Conservation (phyloP, 2,888 invertebrate genomes). For the Ectemnius cavifrons region DNA sequence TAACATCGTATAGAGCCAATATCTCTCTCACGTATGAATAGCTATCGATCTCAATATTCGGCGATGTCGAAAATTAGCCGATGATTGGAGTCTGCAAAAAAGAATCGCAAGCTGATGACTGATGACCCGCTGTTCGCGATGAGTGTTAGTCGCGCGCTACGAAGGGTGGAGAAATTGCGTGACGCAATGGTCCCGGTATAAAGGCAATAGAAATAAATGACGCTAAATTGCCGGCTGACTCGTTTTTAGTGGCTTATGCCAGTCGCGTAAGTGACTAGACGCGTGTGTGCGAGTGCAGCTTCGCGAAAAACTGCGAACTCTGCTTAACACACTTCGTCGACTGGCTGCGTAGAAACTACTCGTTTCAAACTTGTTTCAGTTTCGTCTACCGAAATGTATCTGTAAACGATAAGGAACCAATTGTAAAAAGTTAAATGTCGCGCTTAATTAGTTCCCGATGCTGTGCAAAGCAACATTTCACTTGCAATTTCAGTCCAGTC, state of each 20-base stretch:
- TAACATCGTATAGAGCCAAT: too few species aligned
- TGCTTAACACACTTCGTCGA: too few species aligned
- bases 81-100: slow-evolving; percentile 24
- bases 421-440: background rate
- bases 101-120: slow-evolving; percentile 14
- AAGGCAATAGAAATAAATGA: slow-evolving; percentile 74
- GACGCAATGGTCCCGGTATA: slow-evolving; percentile 70
- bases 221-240: slow-evolving; percentile 68
- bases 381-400: background rate
- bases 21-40: background rate
- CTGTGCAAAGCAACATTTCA: too few species aligned
- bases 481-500: too few species aligned
- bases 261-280: slow-evolving; percentile 19
- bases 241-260: slow-evolving; percentile 51
- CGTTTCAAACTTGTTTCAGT: background rate
- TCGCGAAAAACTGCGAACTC: slow-evolving; percentile 15
- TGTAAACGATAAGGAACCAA: slow-evolving; percentile 1
- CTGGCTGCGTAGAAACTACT: too few species aligned
- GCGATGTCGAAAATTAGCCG: slow-evolving; percentile 34
- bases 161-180: slow-evolving; percentile 54
- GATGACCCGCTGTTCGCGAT: background rate
- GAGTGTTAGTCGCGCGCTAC: background rate
- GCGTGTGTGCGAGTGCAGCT: slow-evolving; percentile 8
- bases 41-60: slow-evolving; percentile 40
- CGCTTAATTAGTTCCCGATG: slow-evolving; percentile 10